Conservation (phyloP, 2,797 vertebrate species). For the Intellagama lesueurii region DNA sequence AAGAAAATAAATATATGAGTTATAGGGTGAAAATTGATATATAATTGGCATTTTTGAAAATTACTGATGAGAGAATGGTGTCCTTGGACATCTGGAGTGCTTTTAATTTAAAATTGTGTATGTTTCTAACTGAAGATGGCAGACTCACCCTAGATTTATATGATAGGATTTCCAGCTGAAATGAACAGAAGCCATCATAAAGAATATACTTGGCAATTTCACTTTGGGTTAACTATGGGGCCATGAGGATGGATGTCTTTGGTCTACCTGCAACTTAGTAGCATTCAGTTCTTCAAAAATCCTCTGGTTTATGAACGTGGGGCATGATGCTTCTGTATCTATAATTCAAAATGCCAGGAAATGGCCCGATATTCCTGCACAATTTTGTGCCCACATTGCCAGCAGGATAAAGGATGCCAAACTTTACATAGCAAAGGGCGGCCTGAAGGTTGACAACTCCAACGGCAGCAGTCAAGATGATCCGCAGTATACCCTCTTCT, state of each 20-base stretch:
- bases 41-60: slow-evolving; percentile 11
- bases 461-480: too few species aligned
- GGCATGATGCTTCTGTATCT: too few species aligned
- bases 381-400: too few species aligned
- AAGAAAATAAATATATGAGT: not conserved
- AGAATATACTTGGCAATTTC: slow-evolving; percentile 4
- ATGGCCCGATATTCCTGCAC: too few species aligned
- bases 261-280: slow-evolving; percentile 21
- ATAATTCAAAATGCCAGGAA: too few species aligned
- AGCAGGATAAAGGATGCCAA: too few species aligned
- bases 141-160: slow-evolving; percentile 38
- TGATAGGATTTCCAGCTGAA: slow-evolving; percentile 29
- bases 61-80: not conserved
- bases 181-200: slow-evolving; percentile 21
- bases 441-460: too few species aligned
- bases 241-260: slow-evolving; percentile 15
- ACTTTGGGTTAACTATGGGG: slow-evolving; percentile 15
- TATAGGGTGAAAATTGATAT: not conserved
- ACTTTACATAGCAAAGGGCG: too few species aligned
- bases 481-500: too few species aligned
- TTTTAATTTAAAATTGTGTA: slow-evolving; percentile 31
- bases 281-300: not conserved
- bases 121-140: not conserved
- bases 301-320: too few species aligned
- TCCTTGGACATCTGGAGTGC: not conserved